Conservation (phyloP, 2,113 vertebrate species). For the Apteryx owenii region DNA sequence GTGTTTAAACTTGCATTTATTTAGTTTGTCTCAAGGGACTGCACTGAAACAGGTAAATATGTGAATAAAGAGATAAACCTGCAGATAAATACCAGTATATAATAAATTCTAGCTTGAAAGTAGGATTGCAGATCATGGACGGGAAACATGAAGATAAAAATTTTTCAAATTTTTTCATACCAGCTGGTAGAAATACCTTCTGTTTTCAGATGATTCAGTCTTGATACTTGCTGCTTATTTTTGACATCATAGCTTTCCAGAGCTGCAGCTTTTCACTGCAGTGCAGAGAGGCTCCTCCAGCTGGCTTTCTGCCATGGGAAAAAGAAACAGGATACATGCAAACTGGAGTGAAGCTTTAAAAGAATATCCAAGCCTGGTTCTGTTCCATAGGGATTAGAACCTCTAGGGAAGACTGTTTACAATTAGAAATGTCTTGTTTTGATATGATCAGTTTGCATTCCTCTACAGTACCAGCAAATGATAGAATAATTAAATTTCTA, state of each 20-base stretch:
- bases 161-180: not conserved
- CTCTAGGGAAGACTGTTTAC: not conserved
- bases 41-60: not conserved
- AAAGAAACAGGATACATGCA: not conserved
- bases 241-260: constrained; percentile 30
- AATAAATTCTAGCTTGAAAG: not conserved
- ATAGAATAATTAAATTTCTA: not conserved
- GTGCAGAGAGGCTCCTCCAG: constrained; percentile 62
- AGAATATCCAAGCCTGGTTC: not conserved
- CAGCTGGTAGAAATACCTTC: not conserved
- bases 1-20: not conserved
- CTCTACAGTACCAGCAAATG: not conserved
- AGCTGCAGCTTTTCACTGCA: constrained; percentile 71
- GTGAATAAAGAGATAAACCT: not conserved
- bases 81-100: not conserved
- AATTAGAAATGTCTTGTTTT: not conserved
- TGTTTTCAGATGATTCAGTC: not conserved
- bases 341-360: not conserved
- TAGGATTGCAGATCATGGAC: not conserved
- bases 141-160: not conserved
- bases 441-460: not conserved
- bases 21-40: not conserved
- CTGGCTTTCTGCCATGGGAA: constrained; percentile 50
- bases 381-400: not conserved
- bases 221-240: not conserved